Evolutionary conservation across 2,888 invertebrate species (phyloP), one percentile per base, ranked within the genome.

Genomic region (Cataglyphis rosenhaueri): DNA sequence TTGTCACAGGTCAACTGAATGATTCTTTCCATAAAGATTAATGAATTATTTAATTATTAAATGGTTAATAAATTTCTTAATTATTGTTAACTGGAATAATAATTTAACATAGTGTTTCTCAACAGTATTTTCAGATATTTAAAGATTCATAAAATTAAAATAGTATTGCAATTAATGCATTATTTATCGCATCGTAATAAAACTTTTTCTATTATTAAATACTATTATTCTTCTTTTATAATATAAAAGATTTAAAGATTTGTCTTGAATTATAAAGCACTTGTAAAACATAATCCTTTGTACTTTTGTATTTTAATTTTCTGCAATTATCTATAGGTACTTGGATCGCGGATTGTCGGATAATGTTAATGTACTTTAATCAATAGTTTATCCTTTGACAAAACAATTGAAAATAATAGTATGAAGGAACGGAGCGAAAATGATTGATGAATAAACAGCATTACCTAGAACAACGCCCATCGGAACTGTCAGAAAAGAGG

Each of bases 401-500:
- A 25, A 12, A 38, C 52, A n/a, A 78, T 78, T 35, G 29, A 55
- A 59, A 44, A 57, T 35, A 35, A 52, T n/a, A 41, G 59, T 1
- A 32, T 10, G 41, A 38, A 66, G 35, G 18, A 41, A 32, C n/a
- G 6, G 48, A 55, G 41, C 41, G 59, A 18, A 35, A 78, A 78
- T 18, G 38, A 76, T 75, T 10, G 15, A 52, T 5, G 75, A 75
- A 35, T 62, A 32, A n/a, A 21, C 21, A 35, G 35, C 25, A 32
- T 35, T 64, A 29, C 25, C 68, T 68, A 59, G 21, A 65, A 59
- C 73, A 44, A 59, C 57, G 78, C 78, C 75, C 76, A 83, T 82
- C 84, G 70, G 81, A 81, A 79, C 71, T 82, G 85, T 82, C 85
- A 82, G 85, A 59, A 76, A 3, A 12, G 73, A 85, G 71, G 66